phyloP scores from a whole-genome alignment of 2,797 vertebrate species.

The Borostomias antarcticus region DNA sequence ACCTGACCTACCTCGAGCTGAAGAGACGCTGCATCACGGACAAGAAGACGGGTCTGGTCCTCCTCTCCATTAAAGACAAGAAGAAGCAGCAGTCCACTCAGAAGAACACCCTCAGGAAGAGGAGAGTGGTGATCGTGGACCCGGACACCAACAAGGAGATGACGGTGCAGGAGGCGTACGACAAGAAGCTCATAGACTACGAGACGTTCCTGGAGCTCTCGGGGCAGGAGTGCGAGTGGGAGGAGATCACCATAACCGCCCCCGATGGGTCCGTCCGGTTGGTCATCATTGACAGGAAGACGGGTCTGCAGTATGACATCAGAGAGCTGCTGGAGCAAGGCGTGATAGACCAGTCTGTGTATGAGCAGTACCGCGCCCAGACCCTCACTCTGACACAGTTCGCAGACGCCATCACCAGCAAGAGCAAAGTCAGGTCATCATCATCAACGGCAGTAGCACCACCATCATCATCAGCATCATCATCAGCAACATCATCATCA shows the following conservation, averaged over 20 bases:
- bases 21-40: conserved; percentile 90
- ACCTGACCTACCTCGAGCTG: conserved; percentile 89
- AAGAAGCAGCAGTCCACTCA: conserved; percentile 76
- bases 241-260: conserved; percentile 90
- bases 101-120: conserved; percentile 89
- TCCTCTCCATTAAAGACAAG: conserved; percentile 87
- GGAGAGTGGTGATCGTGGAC: conserved; percentile 93
- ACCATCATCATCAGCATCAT: conserved; percentile 47
- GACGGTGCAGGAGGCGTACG: conserved; percentile 91
- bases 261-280: conserved; percentile 82
- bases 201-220: conserved; percentile 88
- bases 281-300: conserved; percentile 84
- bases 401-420: conserved; percentile 82
- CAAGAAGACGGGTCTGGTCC: conserved; percentile 84
- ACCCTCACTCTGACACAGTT: conserved; percentile 83
- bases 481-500: conserved; percentile 54
- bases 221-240: conserved; percentile 97
- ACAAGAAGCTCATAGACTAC: conserved; percentile 90
- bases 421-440: conserved; percentile 53
- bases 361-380: conserved; percentile 83
- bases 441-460: no score
- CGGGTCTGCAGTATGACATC: conserved; percentile 85
- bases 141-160: conserved; percentile 94
- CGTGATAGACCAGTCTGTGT: conserved; percentile 76
- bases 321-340: conserved; percentile 80